Conservation (phyloP, 2,113 vertebrate species). For the Ciconia stormi region DNA sequence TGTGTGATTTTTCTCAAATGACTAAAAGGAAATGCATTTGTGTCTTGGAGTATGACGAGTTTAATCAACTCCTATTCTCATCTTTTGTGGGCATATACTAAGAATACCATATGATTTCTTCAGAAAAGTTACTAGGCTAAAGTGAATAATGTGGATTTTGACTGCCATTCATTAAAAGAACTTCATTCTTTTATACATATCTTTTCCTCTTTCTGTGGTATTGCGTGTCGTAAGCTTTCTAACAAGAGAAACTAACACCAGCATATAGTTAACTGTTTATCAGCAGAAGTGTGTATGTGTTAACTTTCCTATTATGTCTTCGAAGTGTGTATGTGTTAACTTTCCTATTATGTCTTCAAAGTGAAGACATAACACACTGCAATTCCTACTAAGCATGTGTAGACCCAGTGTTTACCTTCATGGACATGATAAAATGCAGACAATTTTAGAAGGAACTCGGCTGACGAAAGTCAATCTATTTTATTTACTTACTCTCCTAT, state of each 20-base stretch:
- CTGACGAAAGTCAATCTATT: neutral
- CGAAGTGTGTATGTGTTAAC: neutral
- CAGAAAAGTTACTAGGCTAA: neutral
- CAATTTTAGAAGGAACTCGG: neutral
- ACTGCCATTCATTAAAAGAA: neutral
- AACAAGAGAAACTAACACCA: neutral
- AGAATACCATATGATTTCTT: neutral
- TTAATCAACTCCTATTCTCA: neutral
- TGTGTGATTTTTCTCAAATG: neutral
- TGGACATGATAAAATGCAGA: neutral
- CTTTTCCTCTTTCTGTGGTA: neutral
- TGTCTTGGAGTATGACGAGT: neutral
- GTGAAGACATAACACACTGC: constrained; percentile 1
- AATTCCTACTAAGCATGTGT: neutral
- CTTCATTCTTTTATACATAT: neutral
- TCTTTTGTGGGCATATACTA: neutral
- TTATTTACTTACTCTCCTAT: neutral
- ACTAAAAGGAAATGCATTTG: neutral
- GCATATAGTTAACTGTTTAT: neutral
- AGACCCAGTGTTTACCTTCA: neutral
- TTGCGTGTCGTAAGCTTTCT: neutral
- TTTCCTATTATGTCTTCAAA: neutral
- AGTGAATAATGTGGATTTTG: neutral
- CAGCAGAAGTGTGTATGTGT: neutral
- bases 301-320: neutral